Conservation (phyloP, 2,113 vertebrate species). For the Apteryx owenii region DNA sequence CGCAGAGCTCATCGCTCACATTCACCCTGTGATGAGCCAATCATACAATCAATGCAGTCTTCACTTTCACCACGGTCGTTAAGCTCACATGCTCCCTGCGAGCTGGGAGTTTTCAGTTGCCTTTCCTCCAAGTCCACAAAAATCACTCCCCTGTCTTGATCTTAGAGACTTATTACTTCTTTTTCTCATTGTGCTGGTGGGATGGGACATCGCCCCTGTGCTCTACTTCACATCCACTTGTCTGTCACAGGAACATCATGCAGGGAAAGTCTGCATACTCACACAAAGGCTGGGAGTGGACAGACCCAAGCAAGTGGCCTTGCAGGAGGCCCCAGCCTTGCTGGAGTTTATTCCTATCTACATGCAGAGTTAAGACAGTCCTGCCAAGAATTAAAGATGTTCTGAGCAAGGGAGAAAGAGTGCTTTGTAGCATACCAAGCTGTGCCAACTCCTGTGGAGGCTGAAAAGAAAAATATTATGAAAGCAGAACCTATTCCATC, state of each 20-base stretch:
- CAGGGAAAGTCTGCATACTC: not conserved
- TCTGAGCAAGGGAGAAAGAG: not conserved
- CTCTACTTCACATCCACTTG: not conserved
- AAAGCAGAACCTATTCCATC: not conserved
- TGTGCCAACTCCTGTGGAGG: conserved; percentile 7
- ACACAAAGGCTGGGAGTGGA: rapidly evolving
- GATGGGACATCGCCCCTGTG: rapidly evolving
- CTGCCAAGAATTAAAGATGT: conserved; percentile 36
- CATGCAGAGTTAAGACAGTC: not conserved
- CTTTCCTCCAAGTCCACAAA: not conserved
- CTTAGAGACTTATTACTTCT: not conserved
- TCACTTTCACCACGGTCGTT: not conserved
- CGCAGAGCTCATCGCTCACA: rapidly evolving
- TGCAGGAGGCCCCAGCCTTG: conserved; percentile 16
- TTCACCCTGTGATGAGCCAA: not conserved
- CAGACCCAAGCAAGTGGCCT: not conserved
- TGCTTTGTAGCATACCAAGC: not conserved
- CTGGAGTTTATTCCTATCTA: not conserved
- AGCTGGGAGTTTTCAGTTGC: not conserved
- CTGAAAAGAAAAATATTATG: conserved; percentile 33
- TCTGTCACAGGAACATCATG: rapidly evolving
- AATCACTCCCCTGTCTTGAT: rapidly evolving
- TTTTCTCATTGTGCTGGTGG: rapidly evolving
- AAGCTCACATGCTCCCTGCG: not conserved
- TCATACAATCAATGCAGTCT: rapidly evolving